These are phyloP conservation scores for Muscicapa comitata DNA, from an alignment of 2,797 vertebrate species.

Conservation along the genomic window DNA sequence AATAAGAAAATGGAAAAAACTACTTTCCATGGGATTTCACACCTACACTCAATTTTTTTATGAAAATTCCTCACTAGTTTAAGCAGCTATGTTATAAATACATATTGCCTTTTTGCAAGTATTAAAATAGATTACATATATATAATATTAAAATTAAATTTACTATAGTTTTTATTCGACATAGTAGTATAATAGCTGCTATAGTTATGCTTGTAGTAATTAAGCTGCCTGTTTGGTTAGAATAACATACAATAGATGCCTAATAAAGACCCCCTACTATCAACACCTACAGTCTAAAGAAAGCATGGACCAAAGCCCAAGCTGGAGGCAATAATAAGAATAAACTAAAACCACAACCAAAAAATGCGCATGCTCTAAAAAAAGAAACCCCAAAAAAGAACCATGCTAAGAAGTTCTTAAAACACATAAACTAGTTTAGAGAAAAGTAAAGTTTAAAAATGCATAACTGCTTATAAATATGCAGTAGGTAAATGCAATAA, in stretches of 20 bases:
- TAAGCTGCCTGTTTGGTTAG: background rate
- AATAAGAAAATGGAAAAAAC: fast-evolving
- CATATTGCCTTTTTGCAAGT: background rate
- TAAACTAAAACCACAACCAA: too few species aligned
- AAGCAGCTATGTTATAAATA: background rate
- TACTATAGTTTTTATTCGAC: background rate
- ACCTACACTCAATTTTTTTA: fast-evolving
- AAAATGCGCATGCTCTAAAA: too few species aligned
- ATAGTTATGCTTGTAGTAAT: background rate
- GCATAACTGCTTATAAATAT: too few species aligned
- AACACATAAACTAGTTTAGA: too few species aligned
- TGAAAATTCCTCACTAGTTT: fast-evolving
- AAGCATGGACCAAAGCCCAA: too few species aligned
- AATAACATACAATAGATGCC: background rate
- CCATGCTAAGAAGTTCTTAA: too few species aligned
- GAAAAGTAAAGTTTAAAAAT: too few species aligned
- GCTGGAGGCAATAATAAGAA: too few species aligned
- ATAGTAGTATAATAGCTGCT: background rate
- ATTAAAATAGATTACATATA: background rate
- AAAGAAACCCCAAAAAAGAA: too few species aligned
- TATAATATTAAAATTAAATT: background rate
- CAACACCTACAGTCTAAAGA: too few species aligned
- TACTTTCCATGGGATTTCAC: fast-evolving
- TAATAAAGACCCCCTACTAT: too few species aligned
- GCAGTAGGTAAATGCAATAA: too few species aligned